These are phyloP conservation scores for Arizona elegans DNA, from an alignment of 2,113 vertebrate species.

Conservation along the genomic window DNA sequence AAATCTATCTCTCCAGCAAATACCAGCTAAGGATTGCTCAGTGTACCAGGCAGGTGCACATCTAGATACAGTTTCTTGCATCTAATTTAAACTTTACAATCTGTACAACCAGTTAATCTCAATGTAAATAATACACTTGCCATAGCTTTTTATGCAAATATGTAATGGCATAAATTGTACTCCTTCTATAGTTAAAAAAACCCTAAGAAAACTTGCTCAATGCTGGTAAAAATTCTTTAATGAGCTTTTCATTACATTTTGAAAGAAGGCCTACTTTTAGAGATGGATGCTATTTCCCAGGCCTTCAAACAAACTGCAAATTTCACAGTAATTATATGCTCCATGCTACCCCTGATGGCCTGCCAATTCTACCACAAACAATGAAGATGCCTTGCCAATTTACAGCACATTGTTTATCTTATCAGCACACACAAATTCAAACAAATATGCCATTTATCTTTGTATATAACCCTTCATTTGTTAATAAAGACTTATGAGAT, in stretches of 20 bases:
- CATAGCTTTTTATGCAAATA: conserved; percentile 45
- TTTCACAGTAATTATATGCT: neutral
- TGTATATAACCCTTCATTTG: neutral
- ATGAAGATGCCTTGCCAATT: neutral
- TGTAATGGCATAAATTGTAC: neutral
- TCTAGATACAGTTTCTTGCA: conserved; percentile 79
- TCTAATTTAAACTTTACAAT: conserved; percentile 80
- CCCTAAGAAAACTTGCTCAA: neutral
- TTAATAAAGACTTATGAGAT: neutral
- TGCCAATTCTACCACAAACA: neutral
- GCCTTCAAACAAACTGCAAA: neutral
- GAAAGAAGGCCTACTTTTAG: neutral
- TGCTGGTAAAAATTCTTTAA: neutral
- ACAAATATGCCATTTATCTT: fast-evolving
- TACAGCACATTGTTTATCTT: neutral
- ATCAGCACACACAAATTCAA: neutral
- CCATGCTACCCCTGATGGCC: neutral
- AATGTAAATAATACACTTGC: conserved; percentile 73
- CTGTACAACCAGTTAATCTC: conserved; percentile 71
- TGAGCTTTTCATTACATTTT: neutral
- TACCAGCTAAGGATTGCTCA: conserved; percentile 65
- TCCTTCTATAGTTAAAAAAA: neutral
- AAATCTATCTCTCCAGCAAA: conserved; percentile 77
- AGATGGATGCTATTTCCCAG: neutral
- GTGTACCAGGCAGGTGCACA: conserved; percentile 72